These are phyloP conservation scores for Spodoptera exigua DNA, from an alignment of 2,888 invertebrate species.

Conservation along the genomic window DNA sequence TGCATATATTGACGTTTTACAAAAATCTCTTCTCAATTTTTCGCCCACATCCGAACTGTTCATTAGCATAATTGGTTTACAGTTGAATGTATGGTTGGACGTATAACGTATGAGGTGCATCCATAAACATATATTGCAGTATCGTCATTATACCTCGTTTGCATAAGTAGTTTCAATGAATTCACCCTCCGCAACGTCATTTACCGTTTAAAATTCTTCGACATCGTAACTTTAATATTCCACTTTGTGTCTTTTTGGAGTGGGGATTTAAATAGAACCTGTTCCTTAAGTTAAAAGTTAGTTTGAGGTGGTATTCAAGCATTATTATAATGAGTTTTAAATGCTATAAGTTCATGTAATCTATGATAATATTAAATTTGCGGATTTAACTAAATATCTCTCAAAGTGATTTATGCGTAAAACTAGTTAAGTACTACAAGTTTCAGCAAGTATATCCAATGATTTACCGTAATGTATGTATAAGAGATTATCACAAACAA, in stretches of 20 bases:
- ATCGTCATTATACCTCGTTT: conserved; percentile 72
- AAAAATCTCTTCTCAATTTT: conserved; percentile 43
- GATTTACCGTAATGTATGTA: too few species aligned
- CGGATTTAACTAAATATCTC: too few species aligned
- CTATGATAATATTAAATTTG: too few species aligned
- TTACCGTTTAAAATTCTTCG: conserved; percentile 42
- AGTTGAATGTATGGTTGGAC: conserved; percentile 37
- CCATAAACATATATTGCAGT: conserved; percentile 60
- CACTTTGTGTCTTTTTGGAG: conserved; percentile 35
- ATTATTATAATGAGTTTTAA: too few species aligned
- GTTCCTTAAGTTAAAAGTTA: not conserved
- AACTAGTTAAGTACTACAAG: too few species aligned
- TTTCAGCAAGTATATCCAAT: too few species aligned
- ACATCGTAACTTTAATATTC: conserved; percentile 37
- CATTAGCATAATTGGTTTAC: conserved; percentile 53
- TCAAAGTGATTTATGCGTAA: too few species aligned
- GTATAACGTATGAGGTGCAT: conserved; percentile 40
- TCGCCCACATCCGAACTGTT: conserved; percentile 43
- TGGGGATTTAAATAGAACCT: conserved; percentile 12
- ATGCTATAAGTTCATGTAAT: too few species aligned
- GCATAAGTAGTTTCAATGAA: conserved; percentile 72
- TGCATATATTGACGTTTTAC: conserved; percentile 32
- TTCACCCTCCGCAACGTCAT: conserved; percentile 54
- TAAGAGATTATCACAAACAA: not conserved
- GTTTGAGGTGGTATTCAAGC: not conserved